A percentile compares a stretch with the other conserved stretches of the same genome.
These are phyloP conservation scores for Polydrusus cervinus DNA, from an alignment of 2,888 invertebrate genomes.

Conservation along the genomic window DNA sequence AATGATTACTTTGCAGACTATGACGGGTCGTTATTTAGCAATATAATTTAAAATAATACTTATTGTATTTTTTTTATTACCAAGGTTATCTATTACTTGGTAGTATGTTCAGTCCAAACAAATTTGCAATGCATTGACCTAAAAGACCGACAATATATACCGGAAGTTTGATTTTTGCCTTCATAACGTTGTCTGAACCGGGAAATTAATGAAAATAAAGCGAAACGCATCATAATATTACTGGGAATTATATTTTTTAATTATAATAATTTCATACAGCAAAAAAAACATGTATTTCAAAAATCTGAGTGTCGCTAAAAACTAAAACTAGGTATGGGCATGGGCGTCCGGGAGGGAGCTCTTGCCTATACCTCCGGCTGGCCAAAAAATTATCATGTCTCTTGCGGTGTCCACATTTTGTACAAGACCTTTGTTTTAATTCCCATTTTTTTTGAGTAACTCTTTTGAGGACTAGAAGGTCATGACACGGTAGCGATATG, in stretches of 20 bases:
- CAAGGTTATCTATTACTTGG: conserved; percentile 35
- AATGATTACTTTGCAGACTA: conserved; percentile 34
- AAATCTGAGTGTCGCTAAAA: no score
- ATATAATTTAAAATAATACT: conserved; percentile 38
- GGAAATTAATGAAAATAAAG: conserved; percentile 12
- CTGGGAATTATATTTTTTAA: not conserved
- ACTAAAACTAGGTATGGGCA: no score
- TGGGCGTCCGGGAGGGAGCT: no score
- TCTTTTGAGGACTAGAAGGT: no score
- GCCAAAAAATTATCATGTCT: no score
- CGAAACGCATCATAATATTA: not conserved
- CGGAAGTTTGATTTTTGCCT: conserved; percentile 31
- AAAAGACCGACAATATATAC: conserved; percentile 36
- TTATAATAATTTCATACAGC: no score
- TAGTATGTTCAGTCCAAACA: conserved; percentile 32
- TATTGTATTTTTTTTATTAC: conserved; percentile 30
- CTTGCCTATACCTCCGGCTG: no score
- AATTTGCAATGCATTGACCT: conserved; percentile 43
- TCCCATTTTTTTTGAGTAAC: no score
- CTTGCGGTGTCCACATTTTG: no score
- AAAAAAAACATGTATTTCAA: no score
- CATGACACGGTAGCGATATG: no score
- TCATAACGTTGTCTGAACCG: conserved; percentile 14
- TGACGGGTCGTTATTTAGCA: conserved; percentile 28
- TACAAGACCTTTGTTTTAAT: no score